These are phyloP conservation scores for Oophaga pumilio DNA, from an alignment of 2,113 vertebrate species.

Conservation along the genomic window DNA sequence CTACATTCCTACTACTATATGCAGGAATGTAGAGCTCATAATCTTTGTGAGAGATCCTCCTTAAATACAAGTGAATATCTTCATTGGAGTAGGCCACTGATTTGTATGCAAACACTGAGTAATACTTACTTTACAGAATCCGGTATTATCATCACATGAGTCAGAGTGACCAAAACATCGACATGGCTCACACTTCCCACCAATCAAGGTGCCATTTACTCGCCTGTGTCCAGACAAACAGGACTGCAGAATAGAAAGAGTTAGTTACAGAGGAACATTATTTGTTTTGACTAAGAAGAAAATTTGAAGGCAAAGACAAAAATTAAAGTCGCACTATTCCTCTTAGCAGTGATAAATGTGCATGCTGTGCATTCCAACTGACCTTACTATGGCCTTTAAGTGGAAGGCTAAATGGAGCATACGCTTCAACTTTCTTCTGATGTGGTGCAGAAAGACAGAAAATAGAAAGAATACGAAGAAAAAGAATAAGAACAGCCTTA, in stretches of 20 bases:
- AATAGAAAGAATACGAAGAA: not conserved
- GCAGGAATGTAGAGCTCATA: no score
- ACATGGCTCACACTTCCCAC: conserved; percentile 78
- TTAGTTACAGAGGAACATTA: not conserved
- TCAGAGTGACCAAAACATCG: conserved; percentile 78
- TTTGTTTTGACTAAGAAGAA: not conserved
- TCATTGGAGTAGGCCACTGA: not conserved
- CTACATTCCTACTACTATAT: no score
- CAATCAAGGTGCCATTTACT: conserved; percentile 78
- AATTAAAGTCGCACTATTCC: conserved; percentile 1
- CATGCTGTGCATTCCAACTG: conserved; percentile 61
- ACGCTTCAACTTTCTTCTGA: conserved; percentile 69
- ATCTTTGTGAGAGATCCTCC: not conserved
- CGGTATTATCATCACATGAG: conserved; percentile 77
- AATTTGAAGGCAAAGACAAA: not conserved
- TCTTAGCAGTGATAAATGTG: not conserved
- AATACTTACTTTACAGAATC: conserved; percentile 78
- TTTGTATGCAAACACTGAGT: not conserved
- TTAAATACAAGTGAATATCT: not conserved
- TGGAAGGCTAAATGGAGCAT: conserved; percentile 68
- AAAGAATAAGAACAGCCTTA: not conserved
- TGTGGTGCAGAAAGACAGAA: conserved; percentile 58
- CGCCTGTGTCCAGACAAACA: conserved; percentile 76
- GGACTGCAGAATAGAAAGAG: conserved; percentile 67
- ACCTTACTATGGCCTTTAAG: conserved; percentile 67